Conservation (phyloP, 2,888 invertebrate species). For the Hymenopus coronatus region DNA sequence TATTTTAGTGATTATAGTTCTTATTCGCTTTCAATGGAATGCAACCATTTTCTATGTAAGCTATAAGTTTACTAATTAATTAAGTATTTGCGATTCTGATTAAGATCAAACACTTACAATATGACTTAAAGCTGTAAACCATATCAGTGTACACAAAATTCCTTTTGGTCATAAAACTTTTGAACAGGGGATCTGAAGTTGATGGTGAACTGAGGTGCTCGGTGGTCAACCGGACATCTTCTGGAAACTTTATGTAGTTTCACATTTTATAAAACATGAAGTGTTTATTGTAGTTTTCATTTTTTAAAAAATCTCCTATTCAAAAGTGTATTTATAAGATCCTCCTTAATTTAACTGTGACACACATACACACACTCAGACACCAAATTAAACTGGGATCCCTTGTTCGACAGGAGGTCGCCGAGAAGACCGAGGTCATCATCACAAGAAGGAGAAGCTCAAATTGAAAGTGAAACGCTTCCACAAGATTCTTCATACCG, state of each 20-base stretch:
- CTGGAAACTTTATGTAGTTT: not conserved
- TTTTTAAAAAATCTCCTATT: not conserved
- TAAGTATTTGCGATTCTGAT: no score
- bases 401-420: conserved; percentile 4
- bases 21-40: no score
- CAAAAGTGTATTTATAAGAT: not conserved
- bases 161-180: not conserved
- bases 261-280: not conserved
- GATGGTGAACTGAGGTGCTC: conserved; percentile 6
- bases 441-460: not conserved
- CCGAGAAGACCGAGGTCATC: not conserved
- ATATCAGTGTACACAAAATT: not conserved
- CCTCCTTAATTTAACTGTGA: not conserved
- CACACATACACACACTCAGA: not conserved
- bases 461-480: not conserved
- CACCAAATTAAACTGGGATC: not conserved
- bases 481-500: not conserved
- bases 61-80: no score
- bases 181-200: conserved; percentile 11
- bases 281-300: not conserved
- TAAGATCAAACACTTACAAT: no score
- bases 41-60: no score
- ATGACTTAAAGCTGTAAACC: no score
- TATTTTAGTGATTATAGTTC: no score
- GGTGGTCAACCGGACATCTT: not conserved